phyloP scores from a whole-genome alignment of 2,113 vertebrate species.

The Phocoena sinus region DNA sequence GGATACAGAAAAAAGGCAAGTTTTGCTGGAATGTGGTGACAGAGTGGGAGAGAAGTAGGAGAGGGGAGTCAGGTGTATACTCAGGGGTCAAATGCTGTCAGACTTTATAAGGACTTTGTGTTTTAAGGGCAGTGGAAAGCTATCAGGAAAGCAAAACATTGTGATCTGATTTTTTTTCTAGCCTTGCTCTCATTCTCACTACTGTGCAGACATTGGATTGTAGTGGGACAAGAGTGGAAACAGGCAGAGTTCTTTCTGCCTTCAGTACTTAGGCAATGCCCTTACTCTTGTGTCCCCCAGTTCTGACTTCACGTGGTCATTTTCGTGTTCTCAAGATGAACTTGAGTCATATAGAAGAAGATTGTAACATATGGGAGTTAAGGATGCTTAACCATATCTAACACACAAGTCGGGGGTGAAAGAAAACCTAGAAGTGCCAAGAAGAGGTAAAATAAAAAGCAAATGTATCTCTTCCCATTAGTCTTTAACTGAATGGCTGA shows the following conservation, averaged over 20 bases:
- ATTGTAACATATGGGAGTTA: too few relatives aligned
- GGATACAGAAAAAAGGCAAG: background rate
- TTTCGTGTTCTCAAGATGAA: background rate
- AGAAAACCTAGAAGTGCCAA: background rate
- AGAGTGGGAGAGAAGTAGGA: background rate
- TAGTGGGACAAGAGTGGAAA: background rate
- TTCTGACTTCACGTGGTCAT: background rate
- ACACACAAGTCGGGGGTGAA: background rate
- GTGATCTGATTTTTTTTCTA: background rate
- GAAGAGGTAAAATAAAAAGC: background rate
- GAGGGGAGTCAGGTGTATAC: background rate
- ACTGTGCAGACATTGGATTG: background rate
- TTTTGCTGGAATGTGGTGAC: background rate
- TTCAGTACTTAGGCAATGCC: background rate
- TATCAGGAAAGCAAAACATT: background rate
- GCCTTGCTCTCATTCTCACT: background rate
- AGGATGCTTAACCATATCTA: background rate
- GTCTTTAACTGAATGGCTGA: background rate
- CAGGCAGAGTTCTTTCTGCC: background rate
- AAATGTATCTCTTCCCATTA: background rate
- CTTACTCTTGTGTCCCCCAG: background rate
- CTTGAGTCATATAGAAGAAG: background rate
- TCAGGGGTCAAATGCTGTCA: background rate
- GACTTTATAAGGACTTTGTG: background rate
- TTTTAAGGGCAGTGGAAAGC: background rate